phyloP scores from a whole-genome alignment of 2,888 invertebrate species.

The Callyntrura sp. region DNA sequence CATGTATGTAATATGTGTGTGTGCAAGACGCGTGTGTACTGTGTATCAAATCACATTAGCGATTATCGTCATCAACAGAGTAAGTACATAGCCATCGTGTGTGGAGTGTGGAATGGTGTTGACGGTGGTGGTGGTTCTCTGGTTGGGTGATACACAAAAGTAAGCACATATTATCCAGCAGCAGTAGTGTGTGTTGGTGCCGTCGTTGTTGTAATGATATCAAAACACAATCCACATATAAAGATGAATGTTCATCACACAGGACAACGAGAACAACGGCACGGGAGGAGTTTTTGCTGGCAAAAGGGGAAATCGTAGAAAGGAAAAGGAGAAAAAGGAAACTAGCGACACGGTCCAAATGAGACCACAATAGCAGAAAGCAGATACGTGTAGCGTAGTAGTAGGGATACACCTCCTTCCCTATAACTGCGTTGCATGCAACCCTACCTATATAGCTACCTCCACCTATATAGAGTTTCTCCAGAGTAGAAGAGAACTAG shows the following conservation, averaged over 20 bases:
- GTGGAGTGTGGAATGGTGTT: not conserved
- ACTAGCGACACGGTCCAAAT: conserved; percentile 13
- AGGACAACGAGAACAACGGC: not conserved
- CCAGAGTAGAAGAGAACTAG: not conserved
- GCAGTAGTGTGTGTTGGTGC: not conserved
- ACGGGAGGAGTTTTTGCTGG: conserved; percentile 22
- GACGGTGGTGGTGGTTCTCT: not conserved
- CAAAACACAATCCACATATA: conserved; percentile 18
- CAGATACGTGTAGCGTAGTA: not conserved
- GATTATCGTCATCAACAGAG: conserved; percentile 69
- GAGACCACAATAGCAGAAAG: conserved; percentile 39
- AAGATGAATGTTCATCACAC: conserved; percentile 4
- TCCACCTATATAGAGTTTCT: not conserved
- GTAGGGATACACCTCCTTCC: not conserved
- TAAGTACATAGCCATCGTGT: not conserved
- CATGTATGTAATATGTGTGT: conserved; percentile 54
- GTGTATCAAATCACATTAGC: conserved; percentile 77
- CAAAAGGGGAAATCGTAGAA: conserved; percentile 54
- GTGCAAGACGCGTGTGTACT: conserved; percentile 71
- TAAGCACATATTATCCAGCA: not conserved
- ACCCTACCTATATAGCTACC: not conserved
- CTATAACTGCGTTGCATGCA: not conserved
- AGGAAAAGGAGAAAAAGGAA: conserved; percentile 49
- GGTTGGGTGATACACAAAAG: no score
- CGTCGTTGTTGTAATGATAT: conserved; percentile 22